Evolutionary conservation across 37 sponge, comb jelly and placozoan species (phyloP), one percentile per base, ranked within the genome.

Genomic region (Beroe forskalii): DNA sequence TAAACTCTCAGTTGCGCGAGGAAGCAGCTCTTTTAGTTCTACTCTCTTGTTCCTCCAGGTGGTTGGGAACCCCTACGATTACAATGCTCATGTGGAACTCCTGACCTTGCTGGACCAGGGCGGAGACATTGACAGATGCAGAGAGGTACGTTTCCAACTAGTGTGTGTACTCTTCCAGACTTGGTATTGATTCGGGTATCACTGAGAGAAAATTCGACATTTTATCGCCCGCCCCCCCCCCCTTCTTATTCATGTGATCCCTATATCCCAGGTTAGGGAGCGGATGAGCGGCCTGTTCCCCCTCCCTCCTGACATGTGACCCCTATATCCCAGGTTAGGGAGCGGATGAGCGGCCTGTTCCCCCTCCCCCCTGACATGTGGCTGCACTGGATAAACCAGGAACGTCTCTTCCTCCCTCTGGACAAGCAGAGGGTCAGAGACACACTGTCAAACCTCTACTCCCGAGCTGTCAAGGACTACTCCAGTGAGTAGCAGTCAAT

Each of bases 201-300:
- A n/a, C n/a, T n/a, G n/a, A n/a, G n/a, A n/a, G n/a, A n/a, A n/a
- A n/a, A n/a, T n/a, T n/a, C n/a, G n/a, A n/a, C n/a, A n/a, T n/a
- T n/a, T n/a, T n/a, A n/a, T n/a, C 60, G 9, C 60, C 17, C 9
- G 60, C 60, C 17, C n/a, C n/a, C n/a, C n/a, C n/a, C n/a, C n/a
- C n/a, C n/a, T n/a, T n/a, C n/a, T n/a, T n/a, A n/a, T n/a, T n/a
- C n/a, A n/a, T n/a, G n/a, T n/a, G n/a, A n/a, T n/a, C n/a, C n/a
- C n/a, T n/a, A n/a, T n/a, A n/a, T n/a, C n/a, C n/a, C n/a, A 80
- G 86, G 86, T 80, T 4, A 43, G 86, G 3, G 86, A 80, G 55
- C 86, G 86, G 55, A 43, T 80, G 86, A 80, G 86, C 22, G 86
- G 86, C n/a, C 17, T 80, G 43, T 80, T 80, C 28, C 86, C 86